Conservation (phyloP, 1,140 invertebrate genomes). For the Megalopta genalis region DNA sequence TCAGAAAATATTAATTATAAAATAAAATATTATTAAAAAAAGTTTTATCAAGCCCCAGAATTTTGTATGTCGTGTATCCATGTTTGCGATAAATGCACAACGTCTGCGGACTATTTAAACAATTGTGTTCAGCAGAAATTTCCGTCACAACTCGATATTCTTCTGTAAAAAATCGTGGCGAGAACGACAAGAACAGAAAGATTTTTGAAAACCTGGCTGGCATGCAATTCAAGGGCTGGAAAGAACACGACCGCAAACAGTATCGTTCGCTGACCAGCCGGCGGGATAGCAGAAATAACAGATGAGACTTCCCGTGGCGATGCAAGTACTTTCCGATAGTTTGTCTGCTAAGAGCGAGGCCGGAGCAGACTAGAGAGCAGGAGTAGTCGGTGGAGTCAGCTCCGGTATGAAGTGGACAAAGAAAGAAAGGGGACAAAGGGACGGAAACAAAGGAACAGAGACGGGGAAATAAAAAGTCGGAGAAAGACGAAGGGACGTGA, state of each 20-base stretch:
- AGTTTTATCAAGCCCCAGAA: too few species aligned
- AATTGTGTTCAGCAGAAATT: too few species aligned
- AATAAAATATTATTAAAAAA: too few species aligned
- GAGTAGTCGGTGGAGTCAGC: too few species aligned
- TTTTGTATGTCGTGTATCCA: too few species aligned
- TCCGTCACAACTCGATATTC: too few species aligned
- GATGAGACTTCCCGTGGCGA: background rate
- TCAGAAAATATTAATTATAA: too few species aligned
- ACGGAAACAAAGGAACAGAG: background rate
- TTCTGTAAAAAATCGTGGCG: too few species aligned
- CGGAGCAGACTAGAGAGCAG: background rate
- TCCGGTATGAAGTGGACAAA: background rate
- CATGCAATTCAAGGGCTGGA: background rate
- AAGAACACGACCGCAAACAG: background rate
- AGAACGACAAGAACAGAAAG: too few species aligned
- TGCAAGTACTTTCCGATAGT: slow-evolving; percentile 6
- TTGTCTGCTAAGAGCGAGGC: background rate
- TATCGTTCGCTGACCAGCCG: background rate
- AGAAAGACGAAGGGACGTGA: background rate
- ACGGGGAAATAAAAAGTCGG: background rate
- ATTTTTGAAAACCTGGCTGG: too few species aligned
- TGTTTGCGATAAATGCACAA: too few species aligned
- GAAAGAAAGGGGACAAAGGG: background rate
- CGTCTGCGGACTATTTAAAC: too few species aligned
- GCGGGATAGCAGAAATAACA: background rate